phyloP scores from a whole-genome alignment of 2,113 vertebrate species.

The Eudyptes chrysolophus region DNA sequence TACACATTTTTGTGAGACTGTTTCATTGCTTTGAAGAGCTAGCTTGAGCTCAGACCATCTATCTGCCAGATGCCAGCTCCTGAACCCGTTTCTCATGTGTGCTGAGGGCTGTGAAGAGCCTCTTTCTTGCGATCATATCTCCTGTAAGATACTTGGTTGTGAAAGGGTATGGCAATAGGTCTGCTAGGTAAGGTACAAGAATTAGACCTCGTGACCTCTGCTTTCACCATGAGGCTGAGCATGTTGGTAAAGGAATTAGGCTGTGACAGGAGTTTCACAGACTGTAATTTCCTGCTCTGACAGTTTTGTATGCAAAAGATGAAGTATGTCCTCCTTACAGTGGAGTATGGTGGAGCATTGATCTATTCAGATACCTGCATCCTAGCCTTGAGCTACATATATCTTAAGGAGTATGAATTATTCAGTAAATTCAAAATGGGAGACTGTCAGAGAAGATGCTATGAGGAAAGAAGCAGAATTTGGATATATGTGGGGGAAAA shows the following conservation, averaged over 20 bases:
- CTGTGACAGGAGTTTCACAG: background rate
- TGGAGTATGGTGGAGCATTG: background rate
- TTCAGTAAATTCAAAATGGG: background rate
- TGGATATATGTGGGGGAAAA: background rate
- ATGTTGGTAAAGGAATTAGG: background rate
- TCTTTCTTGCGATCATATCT: accelerated
- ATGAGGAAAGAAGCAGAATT: background rate
- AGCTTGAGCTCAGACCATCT: background rate
- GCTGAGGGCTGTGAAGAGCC: background rate
- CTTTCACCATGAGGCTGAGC: background rate
- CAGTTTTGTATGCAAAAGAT: background rate
- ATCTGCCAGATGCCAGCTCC: background rate
- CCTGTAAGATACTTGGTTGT: background rate
- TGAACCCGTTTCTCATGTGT: background rate
- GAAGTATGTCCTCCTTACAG: background rate
- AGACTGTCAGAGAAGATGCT: background rate
- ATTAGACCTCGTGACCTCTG: background rate
- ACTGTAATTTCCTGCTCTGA: background rate
- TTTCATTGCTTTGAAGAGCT: background rate
- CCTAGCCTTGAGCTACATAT: background rate
- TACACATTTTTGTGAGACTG: background rate
- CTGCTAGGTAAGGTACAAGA: background rate
- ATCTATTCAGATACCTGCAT: background rate
- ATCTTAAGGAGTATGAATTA: background rate
- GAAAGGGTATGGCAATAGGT: background rate